Base-by-base conservation (phyloP, 2,113 vertebrate species). In the Piaya cayana region DNA sequence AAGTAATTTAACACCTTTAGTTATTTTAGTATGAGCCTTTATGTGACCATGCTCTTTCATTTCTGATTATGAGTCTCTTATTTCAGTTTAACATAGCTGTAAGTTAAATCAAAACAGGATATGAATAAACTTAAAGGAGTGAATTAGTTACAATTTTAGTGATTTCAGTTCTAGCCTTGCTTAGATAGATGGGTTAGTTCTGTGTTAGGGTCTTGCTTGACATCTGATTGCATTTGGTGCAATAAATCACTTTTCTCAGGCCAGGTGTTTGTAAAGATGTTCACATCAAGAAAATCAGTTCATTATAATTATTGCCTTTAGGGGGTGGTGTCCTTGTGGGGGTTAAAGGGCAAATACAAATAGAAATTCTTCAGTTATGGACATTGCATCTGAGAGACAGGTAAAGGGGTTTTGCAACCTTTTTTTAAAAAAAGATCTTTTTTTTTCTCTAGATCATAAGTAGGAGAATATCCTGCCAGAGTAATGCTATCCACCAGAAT, bases 31-130 rank as follows among this genome's bases (percentile, higher is more conserved):
- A 50, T 43, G 59, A 74, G 60, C 13, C 65, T 78, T 68, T 82
- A 78, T 92, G 69, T 2, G 62, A 93, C 79, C 56, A 69, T 71
- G 83, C 47, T 96, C 93, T 97, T 93, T 96, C 88, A 93, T 95
- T 97, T 96, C 94, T 95, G 87, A 95, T 93, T 96, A 93, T 96
- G 96, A 96, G 90, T 96, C 62, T 91, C 71, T 37, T 77, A 90
- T 94, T 97, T 96, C 92, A 94, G 93, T 75, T 96, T 86, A 90
- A 82, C 88, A 67, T 86, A 81, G 92, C 81, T 88, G 85, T 94
- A 93, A 90, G 82, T 96, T 94, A 83, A 93, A 94, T 93, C 93
- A 95, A 96, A 96, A 95, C 93, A 96, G 95, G 95, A 95, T 94
- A 83, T 96, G 94, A 95, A 97, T 96, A 96, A 94, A 94, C 71